Base-by-base conservation (phyloP, 2,888 invertebrate genomes). In the Ophion slaviceki region DNA sequence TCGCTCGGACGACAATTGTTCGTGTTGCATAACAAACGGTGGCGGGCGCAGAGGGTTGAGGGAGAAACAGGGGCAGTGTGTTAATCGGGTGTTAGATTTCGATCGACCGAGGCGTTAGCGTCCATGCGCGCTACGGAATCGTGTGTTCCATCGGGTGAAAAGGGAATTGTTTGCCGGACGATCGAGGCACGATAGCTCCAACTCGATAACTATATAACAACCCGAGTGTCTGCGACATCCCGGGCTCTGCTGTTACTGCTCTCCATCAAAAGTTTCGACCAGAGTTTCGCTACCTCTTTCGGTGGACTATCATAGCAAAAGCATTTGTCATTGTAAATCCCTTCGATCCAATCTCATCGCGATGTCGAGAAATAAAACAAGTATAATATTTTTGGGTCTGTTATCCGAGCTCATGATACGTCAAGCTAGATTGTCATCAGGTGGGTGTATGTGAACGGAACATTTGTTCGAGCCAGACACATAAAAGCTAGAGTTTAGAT, bases 51-150 rank as follows among this genome's bases (percentile, higher is more conserved):
- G 47, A 24, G 66, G 47, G n/a, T 24, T 17, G 45, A 68, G 67
- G 57, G 5, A 28, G 80, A 47, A 72, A 80, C 24, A 67, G 57
- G 59, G 75, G 64, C 64, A 81, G 64, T 77, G 84, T 84, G 86
- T 86, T 84, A 86, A 86, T 86, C 82, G 80, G 86, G 86, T 75
- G 81, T 84, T 86, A 81, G 84, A 84, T 81, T 77, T 79, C 78
- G 78, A 86, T 84, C 78, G 83, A 47, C 59, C 40, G 70, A 61
- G 40, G 70, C 76, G 71, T 75, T 80, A 47, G 78, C 77, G 71
- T 66, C 11, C 70, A 6, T 5, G 28, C 53, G 47, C 28, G 53
- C n/a, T 17, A 20, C 32, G 59, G 57, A 59, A 11, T 36, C 20
- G 32, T n/a, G 47, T 32, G 57, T 78, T 78, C 70, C 66, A 57